Conservation (phyloP, 2,797 vertebrate genomes). For the Okamejei kenojei region DNA sequence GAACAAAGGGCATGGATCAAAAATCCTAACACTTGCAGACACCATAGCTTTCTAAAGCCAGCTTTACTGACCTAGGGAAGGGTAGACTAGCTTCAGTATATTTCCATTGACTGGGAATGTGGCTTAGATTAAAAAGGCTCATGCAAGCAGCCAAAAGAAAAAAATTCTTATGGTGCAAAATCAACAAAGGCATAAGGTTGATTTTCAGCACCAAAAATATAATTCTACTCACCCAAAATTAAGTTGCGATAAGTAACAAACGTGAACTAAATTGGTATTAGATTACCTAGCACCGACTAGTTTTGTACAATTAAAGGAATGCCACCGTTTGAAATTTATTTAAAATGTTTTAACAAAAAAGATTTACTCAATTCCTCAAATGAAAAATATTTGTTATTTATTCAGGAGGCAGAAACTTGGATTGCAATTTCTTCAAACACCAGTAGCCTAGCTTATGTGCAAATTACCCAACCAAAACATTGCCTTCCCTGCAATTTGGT, state of each 20-base stretch:
- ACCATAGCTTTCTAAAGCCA: background rate
- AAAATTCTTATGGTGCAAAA: background rate
- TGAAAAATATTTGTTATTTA: background rate
- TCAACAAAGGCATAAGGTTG: background rate
- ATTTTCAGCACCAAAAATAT: constrained; percentile 16
- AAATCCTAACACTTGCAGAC: background rate
- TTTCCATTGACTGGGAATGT: background rate
- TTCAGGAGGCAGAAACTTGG: background rate
- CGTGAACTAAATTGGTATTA: background rate
- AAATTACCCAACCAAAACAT: background rate
- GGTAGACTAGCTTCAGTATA: background rate
- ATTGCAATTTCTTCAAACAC: background rate
- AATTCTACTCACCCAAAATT: background rate
- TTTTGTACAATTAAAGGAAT: background rate
- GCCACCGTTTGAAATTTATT: background rate
- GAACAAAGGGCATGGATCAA: background rate
- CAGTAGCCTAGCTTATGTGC: background rate
- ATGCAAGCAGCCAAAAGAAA: background rate
- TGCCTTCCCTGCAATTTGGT: background rate
- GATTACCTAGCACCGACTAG: background rate
- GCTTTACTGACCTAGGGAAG: background rate
- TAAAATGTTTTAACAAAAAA: constrained; percentile 10
- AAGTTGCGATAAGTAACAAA: background rate
- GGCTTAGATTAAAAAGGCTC: background rate
- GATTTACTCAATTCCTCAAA: background rate